Conservation (phyloP, 2,888 invertebrate genomes). For the Crossocerus cetratus region DNA sequence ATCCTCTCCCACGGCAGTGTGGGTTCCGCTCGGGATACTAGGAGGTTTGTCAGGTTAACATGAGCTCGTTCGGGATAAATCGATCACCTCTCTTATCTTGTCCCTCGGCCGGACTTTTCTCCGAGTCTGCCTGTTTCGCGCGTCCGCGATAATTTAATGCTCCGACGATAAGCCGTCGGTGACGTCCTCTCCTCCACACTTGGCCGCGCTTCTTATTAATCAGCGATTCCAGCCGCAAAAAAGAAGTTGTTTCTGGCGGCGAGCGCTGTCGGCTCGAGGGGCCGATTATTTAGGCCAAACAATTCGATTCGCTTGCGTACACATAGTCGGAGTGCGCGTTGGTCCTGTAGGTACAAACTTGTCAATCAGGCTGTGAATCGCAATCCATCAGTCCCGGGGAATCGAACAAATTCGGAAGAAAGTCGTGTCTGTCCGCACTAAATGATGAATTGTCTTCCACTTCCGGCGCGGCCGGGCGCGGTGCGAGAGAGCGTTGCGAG, state of each 20-base stretch:
- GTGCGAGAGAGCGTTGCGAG: no score
- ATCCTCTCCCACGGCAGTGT: no score
- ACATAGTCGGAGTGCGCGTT: neutral
- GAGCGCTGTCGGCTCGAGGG: neutral
- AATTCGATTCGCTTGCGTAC: constrained; percentile 5
- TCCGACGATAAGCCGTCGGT: constrained; percentile 20
- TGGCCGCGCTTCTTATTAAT: neutral
- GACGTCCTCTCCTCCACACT: constrained; percentile 11
- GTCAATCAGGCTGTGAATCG: constrained; percentile 45
- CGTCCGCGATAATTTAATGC: constrained; percentile 31
- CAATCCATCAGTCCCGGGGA: constrained; percentile 50
- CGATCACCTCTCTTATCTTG: constrained; percentile 45
- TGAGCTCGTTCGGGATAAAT: constrained; percentile 17
- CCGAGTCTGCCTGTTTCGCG: no score
- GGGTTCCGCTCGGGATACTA: no score
- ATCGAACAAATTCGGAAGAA: constrained; percentile 58
- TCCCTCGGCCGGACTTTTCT: neutral
- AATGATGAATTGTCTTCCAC: constrained; percentile 53
- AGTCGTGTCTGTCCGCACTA: constrained; percentile 50
- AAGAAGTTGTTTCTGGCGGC: neutral
- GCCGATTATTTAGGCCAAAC: constrained; percentile 27
- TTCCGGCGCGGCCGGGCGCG: neutral
- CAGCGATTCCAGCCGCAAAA: constrained; percentile 16
- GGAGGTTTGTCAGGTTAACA: neutral
- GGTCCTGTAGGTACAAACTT: constrained; percentile 25